phyloP scores from a whole-genome alignment of 2,888 invertebrate genomes.

The Brachynemurus nebulosus region DNA sequence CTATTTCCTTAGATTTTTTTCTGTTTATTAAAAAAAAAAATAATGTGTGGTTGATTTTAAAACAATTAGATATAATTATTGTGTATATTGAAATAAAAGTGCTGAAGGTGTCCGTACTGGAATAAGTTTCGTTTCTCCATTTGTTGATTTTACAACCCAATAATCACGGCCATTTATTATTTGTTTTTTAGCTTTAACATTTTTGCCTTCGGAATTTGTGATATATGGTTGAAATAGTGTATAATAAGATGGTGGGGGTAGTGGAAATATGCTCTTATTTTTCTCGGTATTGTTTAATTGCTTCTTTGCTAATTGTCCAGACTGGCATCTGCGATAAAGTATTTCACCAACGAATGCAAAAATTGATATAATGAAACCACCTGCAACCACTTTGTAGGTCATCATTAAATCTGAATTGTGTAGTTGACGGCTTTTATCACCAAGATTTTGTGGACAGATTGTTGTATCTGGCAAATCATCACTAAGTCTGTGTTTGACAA shows the following conservation, averaged over 20 bases:
- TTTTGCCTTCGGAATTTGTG: conserved; percentile 12
- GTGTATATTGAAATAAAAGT: conserved; percentile 50
- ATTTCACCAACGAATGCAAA: conserved; percentile 54
- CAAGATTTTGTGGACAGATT: conserved; percentile 69
- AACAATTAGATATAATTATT: conserved; percentile 19
- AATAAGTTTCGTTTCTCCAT: conserved; percentile 51
- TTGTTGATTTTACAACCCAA: conserved; percentile 45
- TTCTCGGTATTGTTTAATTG: neutral
- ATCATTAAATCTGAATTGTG: conserved; percentile 61
- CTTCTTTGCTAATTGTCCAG: neutral
- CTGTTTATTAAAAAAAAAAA: neutral
- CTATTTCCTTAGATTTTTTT: no score
- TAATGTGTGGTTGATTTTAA: neutral
- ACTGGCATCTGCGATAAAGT: conserved; percentile 8
- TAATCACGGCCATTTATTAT: conserved; percentile 66
- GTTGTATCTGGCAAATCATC: conserved; percentile 54
- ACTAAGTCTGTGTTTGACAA: conserved; percentile 50
- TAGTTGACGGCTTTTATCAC: conserved; percentile 64
- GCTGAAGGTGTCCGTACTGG: conserved; percentile 66
- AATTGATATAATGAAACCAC: conserved; percentile 50
- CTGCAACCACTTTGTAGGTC: conserved; percentile 63
- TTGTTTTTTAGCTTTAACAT: conserved; percentile 33
- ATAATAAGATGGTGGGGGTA: conserved; percentile 53
- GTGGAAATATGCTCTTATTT: conserved; percentile 16
- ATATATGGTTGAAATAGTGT: conserved; percentile 37